Base-by-base conservation (phyloP, 2,797 vertebrate species). In the Chloroceryle amazona region DNA sequence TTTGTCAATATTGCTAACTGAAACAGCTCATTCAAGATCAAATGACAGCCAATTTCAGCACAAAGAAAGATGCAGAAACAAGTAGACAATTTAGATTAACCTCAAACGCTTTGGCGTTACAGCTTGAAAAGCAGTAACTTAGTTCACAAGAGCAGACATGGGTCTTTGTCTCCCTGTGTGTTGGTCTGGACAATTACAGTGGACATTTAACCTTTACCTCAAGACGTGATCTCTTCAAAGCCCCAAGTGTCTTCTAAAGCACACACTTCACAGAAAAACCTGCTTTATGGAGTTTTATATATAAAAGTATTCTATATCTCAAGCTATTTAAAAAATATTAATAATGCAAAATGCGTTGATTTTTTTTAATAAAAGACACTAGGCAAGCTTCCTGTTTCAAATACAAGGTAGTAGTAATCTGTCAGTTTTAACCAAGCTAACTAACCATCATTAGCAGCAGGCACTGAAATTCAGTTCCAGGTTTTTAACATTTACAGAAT, bases 211-310 rank as follows among this genome's bases (percentile, higher is more conserved):
- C 13, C 28, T 84, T 28, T 21, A 67, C 15, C 29, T 74, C 42
- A 67, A 46, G 19, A 81, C 5, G 83, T 13, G 51, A 63, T 7
- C 12, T 16, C 31, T 47, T 39, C 33, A 63, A 79, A 81, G 20
- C 8, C 54, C 3, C 5, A 55, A 26, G 10, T 21, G 20, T n/a
- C 33, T 76, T 65, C 29, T 33, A 65, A 78, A 72, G 22, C 15
- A 81, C 29, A 63, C 22, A 33, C 1, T 2, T 16, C 9, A 75
- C 17, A 11, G 71, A 60, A n/a, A 0, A 0, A 14, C 6, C 5
- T 0, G 33, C 7, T 39, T 84, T 66, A 51, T 37, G 11, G 11
- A 37, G 37, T 14, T 28, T 20, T 47, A 47, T 47, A 52, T 23
- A 28, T 5, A 80, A 81, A 14, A n/a, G n/a, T 66, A 29, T 14